Conservation (phyloP, 2,888 invertebrate species). For the Synanthedon myopaeformis region DNA sequence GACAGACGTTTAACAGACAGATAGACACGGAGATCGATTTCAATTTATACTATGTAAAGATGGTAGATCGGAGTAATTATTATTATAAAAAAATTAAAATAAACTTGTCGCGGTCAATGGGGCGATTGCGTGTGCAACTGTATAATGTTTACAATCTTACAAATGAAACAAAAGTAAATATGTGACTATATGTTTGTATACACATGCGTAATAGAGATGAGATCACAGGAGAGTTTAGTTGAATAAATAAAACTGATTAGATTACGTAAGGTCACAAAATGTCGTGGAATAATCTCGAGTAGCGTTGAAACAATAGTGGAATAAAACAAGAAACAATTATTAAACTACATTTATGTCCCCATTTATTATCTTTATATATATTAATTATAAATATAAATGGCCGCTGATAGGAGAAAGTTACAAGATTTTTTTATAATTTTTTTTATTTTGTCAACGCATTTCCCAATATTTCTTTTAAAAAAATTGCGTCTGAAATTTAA, state of each 20-base stretch:
- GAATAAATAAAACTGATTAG: constrained; percentile 47
- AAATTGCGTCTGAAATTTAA: too few relatives aligned
- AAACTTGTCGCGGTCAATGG: neutral
- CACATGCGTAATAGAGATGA: constrained; percentile 39
- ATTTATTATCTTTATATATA: constrained; percentile 19
- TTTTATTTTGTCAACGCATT: too few relatives aligned
- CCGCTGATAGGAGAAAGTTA: neutral
- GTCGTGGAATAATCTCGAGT: constrained; percentile 32
- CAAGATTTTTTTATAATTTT: too few relatives aligned
- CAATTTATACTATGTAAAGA: too few relatives aligned
- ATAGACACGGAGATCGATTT: too few relatives aligned
- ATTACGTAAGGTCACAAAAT: constrained; percentile 33
- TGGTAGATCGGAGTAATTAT: too few relatives aligned
- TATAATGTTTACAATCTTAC: constrained; percentile 22
- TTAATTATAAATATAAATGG: neutral
- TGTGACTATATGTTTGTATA: constrained; percentile 1
- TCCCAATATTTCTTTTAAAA: too few relatives aligned
- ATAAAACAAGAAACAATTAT: constrained; percentile 50
- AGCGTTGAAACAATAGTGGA: constrained; percentile 49
- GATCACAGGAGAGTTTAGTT: constrained; percentile 55
- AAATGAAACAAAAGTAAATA: constrained; percentile 10
- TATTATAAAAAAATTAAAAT: too few relatives aligned
- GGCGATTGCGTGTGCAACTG: constrained; percentile 13
- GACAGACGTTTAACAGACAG: too few relatives aligned
- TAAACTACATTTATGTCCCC: constrained; percentile 25